Evolutionary conservation across 2,113 vertebrate species (phyloP).

Genomic region (Etheostoma spectabile): DNA sequence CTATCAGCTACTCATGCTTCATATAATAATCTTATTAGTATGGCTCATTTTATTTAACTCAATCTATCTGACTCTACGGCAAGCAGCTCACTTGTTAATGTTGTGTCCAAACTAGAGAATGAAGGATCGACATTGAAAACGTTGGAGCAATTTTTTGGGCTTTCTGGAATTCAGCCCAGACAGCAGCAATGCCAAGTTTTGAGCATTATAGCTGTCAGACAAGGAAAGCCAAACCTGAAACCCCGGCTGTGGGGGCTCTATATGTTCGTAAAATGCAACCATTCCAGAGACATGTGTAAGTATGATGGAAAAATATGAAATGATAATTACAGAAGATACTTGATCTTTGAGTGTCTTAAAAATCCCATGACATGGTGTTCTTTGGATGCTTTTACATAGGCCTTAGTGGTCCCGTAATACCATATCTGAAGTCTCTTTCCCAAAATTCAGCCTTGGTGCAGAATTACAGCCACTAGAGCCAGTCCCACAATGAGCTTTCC

Average conservation of each 20-base stretch:
- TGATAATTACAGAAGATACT: conserved; percentile 45
- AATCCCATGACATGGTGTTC: too few species aligned
- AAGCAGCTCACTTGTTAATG: conserved; percentile 68
- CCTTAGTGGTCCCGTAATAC: too few species aligned
- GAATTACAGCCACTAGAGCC: too few species aligned
- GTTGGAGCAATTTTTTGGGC: conserved; percentile 63
- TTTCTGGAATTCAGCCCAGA: conserved; percentile 75
- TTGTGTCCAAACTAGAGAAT: conserved; percentile 68
- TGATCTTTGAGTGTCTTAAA: conserved; percentile 33
- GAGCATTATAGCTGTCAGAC: conserved; percentile 71
- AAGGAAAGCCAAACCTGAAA: conserved; percentile 67
- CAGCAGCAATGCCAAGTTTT: conserved; percentile 64
- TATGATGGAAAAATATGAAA: conserved; percentile 51
- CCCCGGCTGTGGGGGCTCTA: conserved; percentile 45
- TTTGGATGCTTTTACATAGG: too few species aligned
- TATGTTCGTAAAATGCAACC: conserved; percentile 48
- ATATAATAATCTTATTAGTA: conserved; percentile 70
- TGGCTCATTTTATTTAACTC: conserved; percentile 69
- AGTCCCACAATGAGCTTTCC: too few species aligned
- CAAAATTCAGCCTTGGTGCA: too few species aligned
- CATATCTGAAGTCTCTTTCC: too few species aligned
- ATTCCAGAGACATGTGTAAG: conserved; percentile 57
- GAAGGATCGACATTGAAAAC: conserved; percentile 66
- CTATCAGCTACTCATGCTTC: conserved; percentile 57
- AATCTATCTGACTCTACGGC: conserved; percentile 66